Base-by-base conservation (phyloP, 2,888 invertebrate genomes). In the Pimpla rufipes region DNA sequence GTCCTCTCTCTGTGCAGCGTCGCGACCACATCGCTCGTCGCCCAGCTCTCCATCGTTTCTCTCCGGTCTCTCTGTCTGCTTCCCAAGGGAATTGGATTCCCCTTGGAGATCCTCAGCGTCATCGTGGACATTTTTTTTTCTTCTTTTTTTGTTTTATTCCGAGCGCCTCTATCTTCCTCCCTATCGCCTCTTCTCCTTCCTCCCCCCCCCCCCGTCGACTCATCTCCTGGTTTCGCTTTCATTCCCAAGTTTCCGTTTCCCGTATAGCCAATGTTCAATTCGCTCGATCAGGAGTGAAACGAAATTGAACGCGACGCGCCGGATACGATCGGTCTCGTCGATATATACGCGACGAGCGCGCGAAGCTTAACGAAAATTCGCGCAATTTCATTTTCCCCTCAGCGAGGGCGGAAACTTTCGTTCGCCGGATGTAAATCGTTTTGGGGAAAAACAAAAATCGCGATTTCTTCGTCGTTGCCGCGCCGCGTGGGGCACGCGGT, bases 81-180 rank as follows among this genome's bases (percentile, higher is more conserved):
- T 81, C 77, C 75, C 79, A 68, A 40, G 81, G 67, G 84, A 84
- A 85, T 85, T 81, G 83, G 79, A 85, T 85, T 84, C 77, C 77
- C 59, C 81, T 82, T 84, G 81, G 77, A 84, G n/a, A n/a, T 78
- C 79, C 78, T 68, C 74, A 67, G 73, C 76, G 67, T 80, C 83
- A 83, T 83, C 76, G 66, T 80, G 62, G 80, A 81, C 71, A 83
- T 67, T 83, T 66, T 77, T 68, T 64, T 81, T 76, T n/a, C n/a
- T n/a, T n/a, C n/a, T n/a, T n/a, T n/a, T n/a, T n/a, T n/a, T n/a
- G n/a, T 66, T 37, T 68, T 42, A 71, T 76, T 57, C 66, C 18
- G 57, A 73, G 37, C 18, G 68, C 42, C 70, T 75, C 67, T 16
- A 42, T 55, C 37, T 59, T 37, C 59, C 18, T 18, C 18, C 62